Evolutionary conservation across 2,113 vertebrate genomes (phyloP).

Genomic region (Eonycteris spelaea): DNA sequence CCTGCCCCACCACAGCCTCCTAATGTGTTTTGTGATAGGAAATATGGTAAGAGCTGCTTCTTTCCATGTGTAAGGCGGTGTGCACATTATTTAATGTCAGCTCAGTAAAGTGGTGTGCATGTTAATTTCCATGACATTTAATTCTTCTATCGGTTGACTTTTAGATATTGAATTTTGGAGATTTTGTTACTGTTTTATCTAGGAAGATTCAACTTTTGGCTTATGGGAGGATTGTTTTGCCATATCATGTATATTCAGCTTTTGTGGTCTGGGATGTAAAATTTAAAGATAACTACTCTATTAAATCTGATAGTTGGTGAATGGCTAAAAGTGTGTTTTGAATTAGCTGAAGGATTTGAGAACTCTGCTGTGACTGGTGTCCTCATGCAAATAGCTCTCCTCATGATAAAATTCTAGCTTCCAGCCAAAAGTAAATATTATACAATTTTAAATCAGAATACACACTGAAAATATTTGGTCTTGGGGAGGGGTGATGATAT

Average conservation of each 20-base stretch:
- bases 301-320: not conserved
- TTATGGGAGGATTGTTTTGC: not conserved
- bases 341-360: not conserved
- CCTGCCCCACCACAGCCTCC: not conserved
- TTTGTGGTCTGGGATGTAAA: not conserved
- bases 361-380: not conserved
- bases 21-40: not conserved
- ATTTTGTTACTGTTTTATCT: not conserved
- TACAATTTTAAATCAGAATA: not conserved
- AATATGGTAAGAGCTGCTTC: not conserved
- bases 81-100: not conserved
- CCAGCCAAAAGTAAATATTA: not conserved
- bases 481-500: not conserved
- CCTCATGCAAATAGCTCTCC: not conserved
- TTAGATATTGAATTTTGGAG: constrained; percentile 36
- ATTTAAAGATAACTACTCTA: not conserved
- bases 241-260: not conserved
- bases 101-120: not conserved
- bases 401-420: not conserved
- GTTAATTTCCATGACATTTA: constrained; percentile 24
- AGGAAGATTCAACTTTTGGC: not conserved
- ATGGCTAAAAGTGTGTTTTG: not conserved
- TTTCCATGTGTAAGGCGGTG: not conserved
- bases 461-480: not conserved
- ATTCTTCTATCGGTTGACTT: constrained; percentile 14